Evolutionary conservation across 2,797 vertebrate species (phyloP).

Genomic region (Buphagus erythrorhynchus): DNA sequence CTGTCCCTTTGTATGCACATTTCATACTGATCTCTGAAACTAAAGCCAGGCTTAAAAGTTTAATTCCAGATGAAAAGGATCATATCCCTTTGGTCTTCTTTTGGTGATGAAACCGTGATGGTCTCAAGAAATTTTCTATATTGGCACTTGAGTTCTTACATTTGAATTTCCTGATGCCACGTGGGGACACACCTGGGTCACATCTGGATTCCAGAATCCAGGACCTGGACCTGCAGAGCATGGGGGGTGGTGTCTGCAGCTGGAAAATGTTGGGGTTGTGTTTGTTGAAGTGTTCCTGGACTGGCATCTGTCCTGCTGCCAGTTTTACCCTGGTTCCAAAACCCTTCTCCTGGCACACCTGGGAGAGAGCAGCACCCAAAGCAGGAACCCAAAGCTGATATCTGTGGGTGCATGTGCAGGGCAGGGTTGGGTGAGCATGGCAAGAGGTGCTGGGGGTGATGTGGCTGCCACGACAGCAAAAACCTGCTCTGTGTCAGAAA

Average conservation of each 20-base stretch:
- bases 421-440: background rate
- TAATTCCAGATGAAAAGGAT: background rate
- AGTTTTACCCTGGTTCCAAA: background rate
- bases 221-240: too few relatives aligned
- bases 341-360: too few relatives aligned
- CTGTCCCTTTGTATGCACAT: fast-evolving
- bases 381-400: background rate
- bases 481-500: background rate
- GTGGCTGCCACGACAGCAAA: background rate
- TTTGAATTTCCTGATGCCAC: background rate
- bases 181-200: background rate
- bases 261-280: fast-evolving
- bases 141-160: fast-evolving
- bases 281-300: fast-evolving
- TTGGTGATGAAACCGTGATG: background rate
- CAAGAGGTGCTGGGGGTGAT: fast-evolving
- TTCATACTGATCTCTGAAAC: background rate
- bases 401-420: background rate
- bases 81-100: background rate
- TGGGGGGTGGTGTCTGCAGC: fast-evolving
- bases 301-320: background rate
- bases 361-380: background rate
- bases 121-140: background rate
- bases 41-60: background rate
- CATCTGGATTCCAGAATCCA: background rate